A percentile compares a stretch with the other conserved stretches of the same genome.
Evolutionary conservation across 1,140 invertebrate species (phyloP).

Genomic region (Cherax quadricarinatus): DNA sequence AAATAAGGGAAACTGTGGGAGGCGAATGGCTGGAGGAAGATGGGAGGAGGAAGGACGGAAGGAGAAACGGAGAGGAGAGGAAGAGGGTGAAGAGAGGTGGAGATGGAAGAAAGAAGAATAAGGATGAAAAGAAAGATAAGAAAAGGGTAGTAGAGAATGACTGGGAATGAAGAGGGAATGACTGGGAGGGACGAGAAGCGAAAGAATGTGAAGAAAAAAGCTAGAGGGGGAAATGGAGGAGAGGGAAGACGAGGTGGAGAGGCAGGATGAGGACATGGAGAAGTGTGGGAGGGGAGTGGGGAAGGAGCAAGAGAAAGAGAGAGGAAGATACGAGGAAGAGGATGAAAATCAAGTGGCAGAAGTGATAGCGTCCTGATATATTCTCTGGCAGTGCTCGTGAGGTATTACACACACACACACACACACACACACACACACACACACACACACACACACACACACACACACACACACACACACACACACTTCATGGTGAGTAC

Average conservation of each 20-base stretch:
- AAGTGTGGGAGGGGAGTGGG: background rate
- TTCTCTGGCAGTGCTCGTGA: too few relatives aligned
- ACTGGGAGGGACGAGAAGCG: background rate
- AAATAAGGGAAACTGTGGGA: background rate
- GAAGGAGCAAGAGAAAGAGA: background rate
- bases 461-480: too few relatives aligned
- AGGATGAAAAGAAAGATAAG: background rate
- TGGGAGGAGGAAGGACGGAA: background rate
- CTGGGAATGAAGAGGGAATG: background rate
- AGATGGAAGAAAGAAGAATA: too few relatives aligned
- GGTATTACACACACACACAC: background rate
- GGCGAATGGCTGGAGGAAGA: background rate
- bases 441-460: too few relatives aligned
- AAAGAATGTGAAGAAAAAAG: background rate
- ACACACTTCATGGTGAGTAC: too few relatives aligned
- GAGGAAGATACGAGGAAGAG: background rate
- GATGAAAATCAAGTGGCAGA: too few relatives aligned
- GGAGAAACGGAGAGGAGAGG: background rate
- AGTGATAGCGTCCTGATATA: too few relatives aligned
- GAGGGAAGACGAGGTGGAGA: background rate
- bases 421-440: background rate
- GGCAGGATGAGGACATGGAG: background rate
- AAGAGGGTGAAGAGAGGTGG: too few relatives aligned
- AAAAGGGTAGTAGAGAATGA: background rate
- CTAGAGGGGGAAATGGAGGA: background rate